A percentile compares a stretch with the other conserved stretches of the same genome.
These are phyloP conservation scores for Ctenosaura bakeri DNA, from an alignment of 2,797 vertebrate genomes.

Conservation along the genomic window DNA sequence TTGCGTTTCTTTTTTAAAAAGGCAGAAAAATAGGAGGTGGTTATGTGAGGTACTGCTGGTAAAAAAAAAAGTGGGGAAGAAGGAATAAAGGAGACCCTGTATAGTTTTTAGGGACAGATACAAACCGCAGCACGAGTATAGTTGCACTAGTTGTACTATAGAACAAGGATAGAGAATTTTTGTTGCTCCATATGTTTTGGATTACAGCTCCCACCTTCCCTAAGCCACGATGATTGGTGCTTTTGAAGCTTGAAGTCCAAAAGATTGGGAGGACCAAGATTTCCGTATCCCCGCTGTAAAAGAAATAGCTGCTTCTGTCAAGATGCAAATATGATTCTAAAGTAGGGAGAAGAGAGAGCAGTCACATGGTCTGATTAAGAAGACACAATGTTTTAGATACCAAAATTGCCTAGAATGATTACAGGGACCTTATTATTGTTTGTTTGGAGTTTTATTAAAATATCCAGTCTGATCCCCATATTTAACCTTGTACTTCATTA, in stretches of 20 bases:
- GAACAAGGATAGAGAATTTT: not conserved
- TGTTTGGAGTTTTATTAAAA: not conserved
- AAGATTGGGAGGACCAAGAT: not conserved
- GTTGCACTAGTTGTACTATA: too few relatives aligned
- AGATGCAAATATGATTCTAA: not conserved
- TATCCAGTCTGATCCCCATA: not conserved
- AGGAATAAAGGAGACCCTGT: too few relatives aligned
- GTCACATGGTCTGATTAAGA: not conserved
- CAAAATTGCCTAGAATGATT: too few relatives aligned
- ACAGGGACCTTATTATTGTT: not conserved
- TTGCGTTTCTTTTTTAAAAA: too few relatives aligned
- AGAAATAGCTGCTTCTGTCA: not conserved
- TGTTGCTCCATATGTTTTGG: not conserved
- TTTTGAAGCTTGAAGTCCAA: not conserved
- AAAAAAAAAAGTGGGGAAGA: too few relatives aligned
- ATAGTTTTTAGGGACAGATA: too few relatives aligned
- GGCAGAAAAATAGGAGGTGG: too few relatives aligned
- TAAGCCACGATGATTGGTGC: not conserved
- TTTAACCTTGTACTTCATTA: not conserved
- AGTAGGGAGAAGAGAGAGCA: not conserved
- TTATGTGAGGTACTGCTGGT: too few relatives aligned
- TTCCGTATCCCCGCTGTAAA: not conserved
- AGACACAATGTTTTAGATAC: not conserved
- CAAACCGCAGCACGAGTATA: too few relatives aligned
- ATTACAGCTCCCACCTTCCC: not conserved